Percentiles rank a stretch among this genome's conserved stretches.
These are phyloP conservation scores for Phrynocephalus guinanensis DNA, from an alignment of 2,797 vertebrate species.

Conservation along the genomic window DNA sequence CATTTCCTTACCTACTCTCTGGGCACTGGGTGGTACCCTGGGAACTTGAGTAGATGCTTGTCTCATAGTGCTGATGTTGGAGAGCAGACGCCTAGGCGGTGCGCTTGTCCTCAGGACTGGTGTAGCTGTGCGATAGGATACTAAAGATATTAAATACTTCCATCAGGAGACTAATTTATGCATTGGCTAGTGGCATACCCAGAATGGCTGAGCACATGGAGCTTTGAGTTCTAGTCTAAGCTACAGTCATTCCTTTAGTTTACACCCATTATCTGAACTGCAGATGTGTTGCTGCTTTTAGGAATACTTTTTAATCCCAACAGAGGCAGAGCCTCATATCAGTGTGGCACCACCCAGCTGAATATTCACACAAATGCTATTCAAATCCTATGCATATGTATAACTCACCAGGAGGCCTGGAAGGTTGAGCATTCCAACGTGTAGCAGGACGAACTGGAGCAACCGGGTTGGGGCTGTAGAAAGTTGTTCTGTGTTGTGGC, in stretches of 20 bases:
- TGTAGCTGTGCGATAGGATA: constrained; percentile 68
- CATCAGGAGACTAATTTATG: neutral
- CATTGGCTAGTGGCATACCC: neutral
- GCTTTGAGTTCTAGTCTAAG: neutral
- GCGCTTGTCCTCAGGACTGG: constrained; percentile 76
- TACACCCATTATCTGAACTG: neutral
- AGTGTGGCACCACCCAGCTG: neutral
- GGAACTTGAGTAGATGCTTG: constrained; percentile 92
- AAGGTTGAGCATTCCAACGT: constrained; percentile 86
- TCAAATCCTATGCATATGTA: neutral
- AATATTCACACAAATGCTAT: neutral
- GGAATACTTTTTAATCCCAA: neutral
- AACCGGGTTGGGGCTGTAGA: constrained; percentile 79
- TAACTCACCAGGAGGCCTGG: constrained; percentile 85
- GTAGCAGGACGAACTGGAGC: constrained; percentile 83
- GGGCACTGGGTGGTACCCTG: constrained; percentile 77
- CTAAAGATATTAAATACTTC: neutral
- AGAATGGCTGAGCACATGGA: neutral
- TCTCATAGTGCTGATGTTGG: constrained; percentile 85
- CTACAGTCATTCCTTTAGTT: fast-evolving
- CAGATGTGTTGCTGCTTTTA: fast-evolving
- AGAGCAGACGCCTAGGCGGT: constrained; percentile 77
- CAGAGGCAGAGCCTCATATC: neutral
- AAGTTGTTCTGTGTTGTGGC: constrained; percentile 82
- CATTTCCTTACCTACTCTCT: constrained; percentile 84